Evolutionary conservation across 2,113 vertebrate genomes (phyloP).

Genomic region (Xenus cinereus): DNA sequence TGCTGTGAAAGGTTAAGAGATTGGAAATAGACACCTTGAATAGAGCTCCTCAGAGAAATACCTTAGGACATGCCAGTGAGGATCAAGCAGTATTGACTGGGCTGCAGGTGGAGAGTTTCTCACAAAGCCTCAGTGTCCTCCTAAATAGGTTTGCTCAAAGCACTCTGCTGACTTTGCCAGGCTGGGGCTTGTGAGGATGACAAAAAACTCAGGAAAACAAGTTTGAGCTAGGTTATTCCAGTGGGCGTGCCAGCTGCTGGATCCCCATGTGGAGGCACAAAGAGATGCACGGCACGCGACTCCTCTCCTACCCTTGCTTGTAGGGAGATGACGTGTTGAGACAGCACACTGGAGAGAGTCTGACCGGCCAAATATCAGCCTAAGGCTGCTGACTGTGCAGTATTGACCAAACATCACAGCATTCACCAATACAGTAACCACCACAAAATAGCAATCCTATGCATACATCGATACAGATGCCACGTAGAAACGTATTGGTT

Average conservation of each 20-base stretch:
- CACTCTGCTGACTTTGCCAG: background rate
- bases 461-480: background rate
- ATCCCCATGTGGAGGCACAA: rapidly evolving
- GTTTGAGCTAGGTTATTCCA: background rate
- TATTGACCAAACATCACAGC: background rate
- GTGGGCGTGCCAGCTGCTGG: background rate
- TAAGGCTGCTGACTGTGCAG: background rate
- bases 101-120: background rate
- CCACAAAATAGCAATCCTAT: background rate
- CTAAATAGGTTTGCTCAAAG: background rate
- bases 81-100: background rate
- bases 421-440: background rate
- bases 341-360: background rate
- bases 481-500: background rate
- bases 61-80: background rate
- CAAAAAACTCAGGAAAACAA: background rate
- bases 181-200: background rate
- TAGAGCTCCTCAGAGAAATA: background rate
- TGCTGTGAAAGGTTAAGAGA: background rate
- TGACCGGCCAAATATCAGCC: background rate
- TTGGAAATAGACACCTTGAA: background rate
- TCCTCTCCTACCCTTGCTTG: background rate
- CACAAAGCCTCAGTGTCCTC: background rate
- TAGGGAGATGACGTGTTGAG: rapidly evolving
- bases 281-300: rapidly evolving